A percentile compares a stretch with the other conserved stretches of the same genome.
Evolutionary conservation across 1,140 invertebrate genomes (phyloP).

Genomic region (Plectus sambesii): DNA sequence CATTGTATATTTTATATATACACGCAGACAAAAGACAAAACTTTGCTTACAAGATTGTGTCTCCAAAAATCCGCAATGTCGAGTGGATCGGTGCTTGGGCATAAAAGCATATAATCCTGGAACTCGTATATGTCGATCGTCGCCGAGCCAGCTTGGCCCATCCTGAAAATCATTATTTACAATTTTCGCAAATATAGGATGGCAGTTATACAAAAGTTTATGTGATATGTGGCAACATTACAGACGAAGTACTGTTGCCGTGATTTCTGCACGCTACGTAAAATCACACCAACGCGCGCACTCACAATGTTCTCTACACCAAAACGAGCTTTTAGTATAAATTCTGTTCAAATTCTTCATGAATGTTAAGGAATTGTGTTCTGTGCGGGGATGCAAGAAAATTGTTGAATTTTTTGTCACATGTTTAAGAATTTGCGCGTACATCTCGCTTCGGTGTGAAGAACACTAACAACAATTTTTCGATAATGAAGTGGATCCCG

Average conservation of each 20-base stretch:
- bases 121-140: slow-evolving; percentile 93
- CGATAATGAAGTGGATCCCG: neutral
- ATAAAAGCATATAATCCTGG: slow-evolving; percentile 82
- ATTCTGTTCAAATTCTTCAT: too few relatives aligned
- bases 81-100: slow-evolving; percentile 72
- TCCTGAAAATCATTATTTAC: slow-evolving; percentile 45
- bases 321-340: too few relatives aligned
- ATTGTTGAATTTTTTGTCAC: too few relatives aligned
- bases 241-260: too few relatives aligned
- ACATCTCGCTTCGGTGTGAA: too few relatives aligned
- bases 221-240: slow-evolving; percentile 42
- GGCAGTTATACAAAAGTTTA: slow-evolving; percentile 24
- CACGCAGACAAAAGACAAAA: slow-evolving; percentile 9
- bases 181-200: slow-evolving; percentile 8
- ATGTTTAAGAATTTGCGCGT: too few relatives aligned
- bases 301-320: too few relatives aligned
- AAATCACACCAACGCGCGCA: too few relatives aligned
- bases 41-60: slow-evolving; percentile 72
- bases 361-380: neutral
- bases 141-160: slow-evolving; percentile 73
- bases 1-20: slow-evolving; percentile 13
- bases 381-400: neutral
- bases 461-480: too few relatives aligned
- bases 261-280: too few relatives aligned
- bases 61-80: slow-evolving; percentile 89